Evolutionary conservation across 2,888 invertebrate genomes (phyloP), one percentile per base, ranked within the genome.

Genomic region (Habrosyne pyritoides): DNA sequence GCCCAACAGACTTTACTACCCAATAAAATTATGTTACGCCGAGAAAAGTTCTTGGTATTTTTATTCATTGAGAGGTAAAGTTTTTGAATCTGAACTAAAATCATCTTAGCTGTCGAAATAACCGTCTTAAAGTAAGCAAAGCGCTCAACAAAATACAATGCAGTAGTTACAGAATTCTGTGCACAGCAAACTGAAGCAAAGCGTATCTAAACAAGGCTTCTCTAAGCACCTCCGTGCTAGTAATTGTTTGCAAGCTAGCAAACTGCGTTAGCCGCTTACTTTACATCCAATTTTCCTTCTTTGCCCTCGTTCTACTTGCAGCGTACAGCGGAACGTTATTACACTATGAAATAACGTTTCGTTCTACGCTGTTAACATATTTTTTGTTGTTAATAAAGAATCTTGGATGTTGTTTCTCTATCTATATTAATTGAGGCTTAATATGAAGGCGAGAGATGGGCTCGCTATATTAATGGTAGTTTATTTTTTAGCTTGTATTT

Each of bases 291-390:
- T 67, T 64, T 63, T 33, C 53, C 57, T 55, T 53, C 59, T 55
- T 54, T 48, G 26, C 55, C 50, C 58, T 14, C 58, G 56, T 60
- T 46, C 57, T 59, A 59, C 57, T 60, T 67, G 63, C 63, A 65
- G 61, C 71, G 61, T 65, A 61, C 59, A 59, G 62, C 58, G 60
- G 60, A 59, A 65, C 58, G 59, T 61, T 60, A 62, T 67, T 59
- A 63, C 61, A 49, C 42, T 60, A 55, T 60, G 60, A 63, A 67
- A 66, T 73, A 47, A 28, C 53, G 46, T 54, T 57, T 42, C 52
- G 30, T 22, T 24, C 33, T 46, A 47, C 53, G 47, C 52, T 48
- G 52, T 57, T 42, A 47, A 52, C 30, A 54, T 54, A 51, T 54
- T 42, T 59, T 59, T 53, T 52, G 18, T 24, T 21, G 3, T 7